A percentile compares a stretch with the other conserved stretches of the same genome.
Conservation (phyloP, 1,140 invertebrate genomes). For the Lanistes nyassanus region DNA sequence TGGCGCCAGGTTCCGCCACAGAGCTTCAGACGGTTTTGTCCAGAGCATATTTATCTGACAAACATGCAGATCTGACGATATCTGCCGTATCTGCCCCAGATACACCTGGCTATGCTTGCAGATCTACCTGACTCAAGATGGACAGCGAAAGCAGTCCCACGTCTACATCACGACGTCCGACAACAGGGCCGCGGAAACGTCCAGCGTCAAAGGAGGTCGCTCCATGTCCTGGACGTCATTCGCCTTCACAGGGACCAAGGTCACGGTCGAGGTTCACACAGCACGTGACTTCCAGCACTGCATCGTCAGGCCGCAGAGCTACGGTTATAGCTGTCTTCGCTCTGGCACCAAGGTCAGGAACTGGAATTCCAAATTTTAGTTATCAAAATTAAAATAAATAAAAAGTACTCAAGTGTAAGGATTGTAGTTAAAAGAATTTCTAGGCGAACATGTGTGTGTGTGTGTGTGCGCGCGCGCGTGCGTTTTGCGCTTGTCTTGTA, state of each 20-base stretch:
- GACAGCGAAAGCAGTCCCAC: background rate
- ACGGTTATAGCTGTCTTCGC: background rate
- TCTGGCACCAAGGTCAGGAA: background rate
- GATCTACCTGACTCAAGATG: constrained; percentile 16
- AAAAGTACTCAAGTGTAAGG: background rate
- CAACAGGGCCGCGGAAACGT: background rate
- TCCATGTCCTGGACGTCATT: constrained; percentile 26
- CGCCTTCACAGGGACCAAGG: constrained; percentile 9
- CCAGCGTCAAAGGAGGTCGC: background rate
- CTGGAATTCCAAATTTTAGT: background rate
- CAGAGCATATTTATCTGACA: too few species aligned
- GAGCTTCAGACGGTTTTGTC: too few species aligned
- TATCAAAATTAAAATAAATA: too few species aligned
- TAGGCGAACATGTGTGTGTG: background rate
- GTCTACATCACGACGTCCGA: constrained; percentile 16
- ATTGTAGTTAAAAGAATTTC: background rate
- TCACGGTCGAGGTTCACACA: constrained; percentile 14
- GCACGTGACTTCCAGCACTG: constrained; percentile 6
- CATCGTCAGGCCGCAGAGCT: constrained; percentile 17
- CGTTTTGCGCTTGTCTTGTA: background rate
- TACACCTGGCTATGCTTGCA: background rate
- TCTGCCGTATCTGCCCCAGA: too few species aligned
- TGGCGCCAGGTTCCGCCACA: too few species aligned
- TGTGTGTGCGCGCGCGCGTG: constrained; percentile 2
- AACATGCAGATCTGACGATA: too few species aligned